These are phyloP conservation scores for Dinothrombium tinctorium DNA, from an alignment of 1,140 invertebrate species.

Conservation along the genomic window DNA sequence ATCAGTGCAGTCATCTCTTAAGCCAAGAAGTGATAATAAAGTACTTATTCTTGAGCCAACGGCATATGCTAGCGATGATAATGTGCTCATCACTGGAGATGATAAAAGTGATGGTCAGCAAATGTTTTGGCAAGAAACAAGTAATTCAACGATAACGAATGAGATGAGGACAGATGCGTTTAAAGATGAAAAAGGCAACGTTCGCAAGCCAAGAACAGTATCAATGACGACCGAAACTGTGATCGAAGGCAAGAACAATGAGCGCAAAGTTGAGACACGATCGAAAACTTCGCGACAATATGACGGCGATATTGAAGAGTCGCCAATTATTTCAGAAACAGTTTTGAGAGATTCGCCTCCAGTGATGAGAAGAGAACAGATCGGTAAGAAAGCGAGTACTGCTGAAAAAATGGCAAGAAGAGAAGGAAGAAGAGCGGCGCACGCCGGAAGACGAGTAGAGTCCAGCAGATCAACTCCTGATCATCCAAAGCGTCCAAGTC, in stretches of 20 bases:
- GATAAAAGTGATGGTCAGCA: not conserved
- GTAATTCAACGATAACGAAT: slow-evolving; percentile 1
- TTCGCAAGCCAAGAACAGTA: not conserved
- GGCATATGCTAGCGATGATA: too few relatives aligned
- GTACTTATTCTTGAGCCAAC: too few relatives aligned
- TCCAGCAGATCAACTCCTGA: too few relatives aligned
- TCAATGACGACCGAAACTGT: slow-evolving; percentile 1
- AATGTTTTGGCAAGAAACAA: not conserved
- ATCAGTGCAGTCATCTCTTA: too few relatives aligned
- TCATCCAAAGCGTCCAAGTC: too few relatives aligned
- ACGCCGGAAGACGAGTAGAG: not conserved
- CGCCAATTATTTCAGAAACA: not conserved
- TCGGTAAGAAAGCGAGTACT: not conserved
- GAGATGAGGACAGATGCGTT: slow-evolving; percentile 4
- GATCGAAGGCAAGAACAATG: not conserved
- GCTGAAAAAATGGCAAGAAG: not conserved
- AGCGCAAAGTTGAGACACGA: not conserved
- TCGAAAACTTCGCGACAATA: not conserved
- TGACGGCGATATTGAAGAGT: not conserved
- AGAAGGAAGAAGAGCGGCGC: not conserved
- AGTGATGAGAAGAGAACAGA: not conserved
- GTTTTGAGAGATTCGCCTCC: not conserved
- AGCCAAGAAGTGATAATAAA: too few relatives aligned
- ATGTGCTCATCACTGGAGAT: not conserved
- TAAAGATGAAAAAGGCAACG: not conserved